These are phyloP conservation scores for Pogona vitticeps DNA, from an alignment of 2,113 vertebrate species.

Conservation along the genomic window DNA sequence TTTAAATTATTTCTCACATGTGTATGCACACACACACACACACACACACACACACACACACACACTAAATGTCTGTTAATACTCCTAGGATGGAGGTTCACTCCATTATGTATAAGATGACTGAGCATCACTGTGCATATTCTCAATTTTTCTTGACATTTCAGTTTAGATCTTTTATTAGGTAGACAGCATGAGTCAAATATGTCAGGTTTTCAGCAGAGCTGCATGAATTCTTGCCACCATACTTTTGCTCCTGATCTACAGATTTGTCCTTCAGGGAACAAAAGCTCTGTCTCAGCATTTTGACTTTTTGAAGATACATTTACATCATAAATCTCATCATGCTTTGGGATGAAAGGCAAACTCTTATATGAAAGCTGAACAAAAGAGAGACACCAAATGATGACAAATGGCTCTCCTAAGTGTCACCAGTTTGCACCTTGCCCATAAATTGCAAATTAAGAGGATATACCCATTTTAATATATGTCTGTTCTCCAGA, in stretches of 20 bases:
- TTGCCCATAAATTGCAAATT: slow-evolving; percentile 11
- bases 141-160: slow-evolving; percentile 45
- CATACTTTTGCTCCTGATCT: slow-evolving; percentile 21
- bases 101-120: slow-evolving; percentile 27
- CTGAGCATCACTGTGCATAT: slow-evolving; percentile 22
- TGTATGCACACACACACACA: neutral
- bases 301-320: slow-evolving; percentile 32
- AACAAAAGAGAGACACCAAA: slow-evolving; percentile 6
- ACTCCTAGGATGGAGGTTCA: slow-evolving; percentile 4
- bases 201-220: slow-evolving; percentile 11
- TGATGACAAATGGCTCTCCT: neutral
- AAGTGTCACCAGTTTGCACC: neutral
- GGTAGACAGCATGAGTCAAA: slow-evolving; percentile 5
- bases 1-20: neutral
- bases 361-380: slow-evolving; percentile 27
- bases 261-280: slow-evolving; percentile 31
- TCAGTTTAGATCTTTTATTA: slow-evolving; percentile 40
- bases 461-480: slow-evolving; percentile 25
- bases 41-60: too few relatives aligned
- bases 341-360: slow-evolving; percentile 31
- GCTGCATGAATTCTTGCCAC: slow-evolving; percentile 9
- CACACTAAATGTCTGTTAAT: neutral
- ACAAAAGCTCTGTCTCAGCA: slow-evolving; percentile 31
- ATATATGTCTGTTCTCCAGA: neutral
- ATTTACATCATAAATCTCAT: slow-evolving; percentile 42